These are phyloP conservation scores for Tryphoninae sp. DNA, from an alignment of 2,888 invertebrate species.

Conservation along the genomic window DNA sequence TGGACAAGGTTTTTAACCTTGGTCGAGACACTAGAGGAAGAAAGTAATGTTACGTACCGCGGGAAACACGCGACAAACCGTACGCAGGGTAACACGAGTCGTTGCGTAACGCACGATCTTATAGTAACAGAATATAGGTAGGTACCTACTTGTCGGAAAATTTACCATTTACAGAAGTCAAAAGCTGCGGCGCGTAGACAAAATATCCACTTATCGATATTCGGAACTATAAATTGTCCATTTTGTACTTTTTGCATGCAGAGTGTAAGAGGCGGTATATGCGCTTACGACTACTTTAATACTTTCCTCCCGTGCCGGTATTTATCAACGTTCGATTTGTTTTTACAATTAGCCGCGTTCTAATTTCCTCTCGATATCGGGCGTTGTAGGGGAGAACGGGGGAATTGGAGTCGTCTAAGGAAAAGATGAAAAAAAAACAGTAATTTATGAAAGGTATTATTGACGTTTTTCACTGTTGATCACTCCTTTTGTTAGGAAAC, in stretches of 20 bases:
- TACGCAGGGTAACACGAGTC: background rate
- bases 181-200: slow-evolving; percentile 23
- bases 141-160: slow-evolving; percentile 36
- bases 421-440: no score
- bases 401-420: no score
- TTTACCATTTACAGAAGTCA: slow-evolving; percentile 28
- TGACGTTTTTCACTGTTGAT: no score
- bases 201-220: slow-evolving; percentile 27
- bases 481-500: no score
- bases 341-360: slow-evolving; percentile 55
- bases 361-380: slow-evolving; percentile 40
- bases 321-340: background rate
- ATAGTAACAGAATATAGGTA: slow-evolving; percentile 35
- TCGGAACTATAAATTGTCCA: slow-evolving; percentile 36
- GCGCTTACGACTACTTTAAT: background rate
- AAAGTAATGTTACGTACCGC: background rate
- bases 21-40: background rate
- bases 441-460: no score
- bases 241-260: background rate
- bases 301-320: slow-evolving; percentile 15
- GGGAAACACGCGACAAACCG: background rate
- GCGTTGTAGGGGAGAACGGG: background rate
- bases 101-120: slow-evolving; percentile 48
- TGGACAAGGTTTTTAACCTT: background rate
- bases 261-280: background rate